phyloP scores from a whole-genome alignment of 2,797 vertebrate species.

The Pogonophryne albipinna region DNA sequence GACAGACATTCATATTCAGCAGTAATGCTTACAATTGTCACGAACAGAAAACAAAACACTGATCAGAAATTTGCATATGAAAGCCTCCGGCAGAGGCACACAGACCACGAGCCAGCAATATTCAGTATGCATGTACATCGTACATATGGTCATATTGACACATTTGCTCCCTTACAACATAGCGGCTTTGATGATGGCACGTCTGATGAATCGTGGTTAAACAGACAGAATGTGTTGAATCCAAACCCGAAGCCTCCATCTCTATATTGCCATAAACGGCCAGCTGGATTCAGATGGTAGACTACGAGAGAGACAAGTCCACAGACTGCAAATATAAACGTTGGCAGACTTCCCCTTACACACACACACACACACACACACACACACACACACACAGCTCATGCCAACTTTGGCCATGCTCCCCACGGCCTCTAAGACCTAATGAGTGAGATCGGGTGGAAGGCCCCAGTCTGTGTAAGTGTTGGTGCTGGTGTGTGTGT shows the following conservation, averaged over 20 bases:
- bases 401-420: too few species aligned
- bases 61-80: conserved; percentile 74
- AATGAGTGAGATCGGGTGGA: conserved; percentile 87
- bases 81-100: conserved; percentile 64
- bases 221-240: conserved; percentile 67
- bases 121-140: conserved; percentile 53
- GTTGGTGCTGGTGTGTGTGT: conserved; percentile 8
- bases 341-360: conserved; percentile 70
- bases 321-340: conserved; percentile 79
- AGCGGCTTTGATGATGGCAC: conserved; percentile 66
- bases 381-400: conserved; percentile 40
- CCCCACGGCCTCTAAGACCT: conserved; percentile 83
- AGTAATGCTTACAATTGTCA: conserved; percentile 57
- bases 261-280: conserved; percentile 67
- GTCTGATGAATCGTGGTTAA: conserved; percentile 67
- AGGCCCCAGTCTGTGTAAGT: conserved; percentile 83
- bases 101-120: conserved; percentile 57
- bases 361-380: conserved; percentile 49
- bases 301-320: conserved; percentile 71
- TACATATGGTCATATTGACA: conserved; percentile 74
- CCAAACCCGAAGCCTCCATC: conserved; percentile 60
- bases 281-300: conserved; percentile 80
- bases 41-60: conserved; percentile 61
- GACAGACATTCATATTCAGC: conserved; percentile 48
- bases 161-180: conserved; percentile 62